Conservation (phyloP, 2,888 invertebrate genomes). For the Cheilosia urbana region DNA sequence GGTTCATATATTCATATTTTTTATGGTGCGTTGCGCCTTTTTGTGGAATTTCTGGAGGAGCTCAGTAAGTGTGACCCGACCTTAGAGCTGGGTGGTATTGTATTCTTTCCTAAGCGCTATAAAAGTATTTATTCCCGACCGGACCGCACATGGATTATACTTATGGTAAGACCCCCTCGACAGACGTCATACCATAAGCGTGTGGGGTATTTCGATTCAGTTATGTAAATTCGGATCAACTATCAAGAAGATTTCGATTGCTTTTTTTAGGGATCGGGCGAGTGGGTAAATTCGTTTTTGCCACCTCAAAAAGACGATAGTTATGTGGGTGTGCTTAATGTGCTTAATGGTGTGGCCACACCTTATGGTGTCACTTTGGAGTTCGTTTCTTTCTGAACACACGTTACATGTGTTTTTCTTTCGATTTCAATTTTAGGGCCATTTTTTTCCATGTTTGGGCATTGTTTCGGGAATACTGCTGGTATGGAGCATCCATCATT, state of each 20-base stretch:
- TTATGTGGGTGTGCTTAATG: slow-evolving; percentile 47
- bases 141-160: background rate
- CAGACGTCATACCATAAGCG: background rate
- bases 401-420: slow-evolving; percentile 38
- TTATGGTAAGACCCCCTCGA: too few relatives aligned
- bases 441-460: slow-evolving; percentile 12
- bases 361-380: slow-evolving; percentile 44
- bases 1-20: slow-evolving; percentile 16
- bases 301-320: slow-evolving; percentile 14
- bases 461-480: slow-evolving; percentile 11
- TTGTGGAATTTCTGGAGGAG: slow-evolving; percentile 3
- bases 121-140: background rate
- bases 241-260: slow-evolving; percentile 2
- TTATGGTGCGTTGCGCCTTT: slow-evolving; percentile 1
- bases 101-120: background rate
- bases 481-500: slow-evolving; percentile 10
- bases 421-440: background rate
- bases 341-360: slow-evolving; percentile 40
- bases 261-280: background rate
- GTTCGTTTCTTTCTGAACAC: slow-evolving; percentile 19
- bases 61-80: slow-evolving; percentile 5
- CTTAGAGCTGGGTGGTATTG: slow-evolving; percentile 40
- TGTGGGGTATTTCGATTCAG: background rate
- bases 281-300: slow-evolving; percentile 40
- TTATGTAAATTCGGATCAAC: slow-evolving; percentile 30